Percentiles rank a stretch among this genome's conserved stretches.
phyloP scores from a whole-genome alignment of 2,797 vertebrate genomes.

The Chanos chanos region DNA sequence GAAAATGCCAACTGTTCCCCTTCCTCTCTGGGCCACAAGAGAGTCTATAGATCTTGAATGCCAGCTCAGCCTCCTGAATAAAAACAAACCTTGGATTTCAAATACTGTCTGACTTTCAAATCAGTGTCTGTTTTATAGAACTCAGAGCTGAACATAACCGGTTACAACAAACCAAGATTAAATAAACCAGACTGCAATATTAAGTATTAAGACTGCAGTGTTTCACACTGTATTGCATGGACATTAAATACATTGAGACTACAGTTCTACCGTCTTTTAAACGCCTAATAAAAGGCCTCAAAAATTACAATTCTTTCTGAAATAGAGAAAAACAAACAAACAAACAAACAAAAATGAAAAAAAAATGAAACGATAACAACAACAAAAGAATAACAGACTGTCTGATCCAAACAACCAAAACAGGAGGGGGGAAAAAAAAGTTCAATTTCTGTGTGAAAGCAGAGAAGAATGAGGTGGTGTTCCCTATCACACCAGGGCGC shows the following conservation, averaged over 20 bases:
- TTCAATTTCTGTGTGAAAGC: conserved; percentile 31
- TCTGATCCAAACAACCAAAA: conserved; percentile 2
- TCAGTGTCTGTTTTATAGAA: conserved; percentile 5
- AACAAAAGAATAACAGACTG: no score
- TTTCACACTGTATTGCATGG: no score
- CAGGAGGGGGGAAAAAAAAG: background rate
- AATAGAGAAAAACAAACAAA: background rate
- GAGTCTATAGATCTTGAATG: conserved; percentile 6
- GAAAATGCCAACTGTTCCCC: conserved; percentile 26
- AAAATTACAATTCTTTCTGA: conserved; percentile 26
- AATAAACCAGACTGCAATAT: conserved; percentile 20
- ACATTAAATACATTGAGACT: conserved; percentile 17
- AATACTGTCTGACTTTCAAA: conserved; percentile 8
- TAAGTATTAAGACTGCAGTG: no score
- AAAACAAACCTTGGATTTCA: conserved; percentile 21
- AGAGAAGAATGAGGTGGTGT: conserved; percentile 29
- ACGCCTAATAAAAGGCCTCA: no score
- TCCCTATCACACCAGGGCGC: conserved; percentile 42
- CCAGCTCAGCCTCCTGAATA: conserved; percentile 9
- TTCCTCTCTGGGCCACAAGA: background rate
- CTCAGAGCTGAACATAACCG: background rate
- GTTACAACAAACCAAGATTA: conserved; percentile 9
- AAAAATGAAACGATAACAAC: conserved; percentile 12
- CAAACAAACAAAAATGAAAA: background rate
- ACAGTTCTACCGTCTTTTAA: background rate